phyloP scores from a whole-genome alignment of 2,888 invertebrate species.

The Himalopsyche kuldschensis region DNA sequence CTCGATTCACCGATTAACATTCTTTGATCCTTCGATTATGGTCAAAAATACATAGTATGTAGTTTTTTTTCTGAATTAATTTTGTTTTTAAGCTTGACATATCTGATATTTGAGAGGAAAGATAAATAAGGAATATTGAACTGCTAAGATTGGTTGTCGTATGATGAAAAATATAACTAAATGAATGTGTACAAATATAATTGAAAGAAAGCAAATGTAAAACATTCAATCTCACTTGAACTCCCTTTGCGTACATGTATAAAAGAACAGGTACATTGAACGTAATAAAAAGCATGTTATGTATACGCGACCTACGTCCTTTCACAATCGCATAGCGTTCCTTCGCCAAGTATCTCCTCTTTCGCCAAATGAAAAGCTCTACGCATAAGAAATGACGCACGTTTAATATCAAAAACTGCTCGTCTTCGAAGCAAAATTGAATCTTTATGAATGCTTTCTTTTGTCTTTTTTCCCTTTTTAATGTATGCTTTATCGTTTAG shows the following conservation, averaged over 20 bases:
- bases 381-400: background rate
- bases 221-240: background rate
- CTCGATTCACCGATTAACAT: too few species aligned
- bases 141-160: too few species aligned
- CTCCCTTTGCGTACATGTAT: background rate
- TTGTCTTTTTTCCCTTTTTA: slow-evolving; percentile 1
- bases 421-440: background rate
- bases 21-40: too few species aligned
- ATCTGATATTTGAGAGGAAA: too few species aligned
- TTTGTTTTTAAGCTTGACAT: too few species aligned
- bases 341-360: background rate
- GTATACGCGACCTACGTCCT: background rate
- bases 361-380: background rate
- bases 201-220: background rate
- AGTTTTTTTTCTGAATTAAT: too few species aligned
- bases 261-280: slow-evolving; percentile 1
- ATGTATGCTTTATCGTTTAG: background rate
- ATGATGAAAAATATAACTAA: too few species aligned
- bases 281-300: background rate
- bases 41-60: too few species aligned
- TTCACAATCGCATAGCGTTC: background rate
- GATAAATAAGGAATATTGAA: too few species aligned
- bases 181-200: background rate
- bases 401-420: background rate
- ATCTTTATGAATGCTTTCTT: background rate